Evolutionary conservation across 2,797 vertebrate genomes (phyloP), one percentile per base, ranked within the genome.

Genomic region (Coregonus suidteri): DNA sequence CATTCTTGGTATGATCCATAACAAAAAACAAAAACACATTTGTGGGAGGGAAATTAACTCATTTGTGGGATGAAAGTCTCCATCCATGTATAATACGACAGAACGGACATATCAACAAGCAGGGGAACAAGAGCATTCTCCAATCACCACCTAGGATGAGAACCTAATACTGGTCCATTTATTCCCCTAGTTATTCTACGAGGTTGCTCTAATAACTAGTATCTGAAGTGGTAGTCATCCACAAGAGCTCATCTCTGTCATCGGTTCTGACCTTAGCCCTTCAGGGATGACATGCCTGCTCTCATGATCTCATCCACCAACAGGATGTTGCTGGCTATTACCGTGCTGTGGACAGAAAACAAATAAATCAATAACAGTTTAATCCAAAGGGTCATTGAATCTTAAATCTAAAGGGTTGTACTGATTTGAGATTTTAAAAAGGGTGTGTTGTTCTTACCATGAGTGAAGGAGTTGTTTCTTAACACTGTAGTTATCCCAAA

Each of bases 381-480:
- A 30, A 16, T 73, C 15, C 16, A 47, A 64, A 35, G 3, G n/a
- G 31, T 34, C 20, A 65, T 25, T 13, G 9, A 30, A 65, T 31
- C 7, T 65, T 7, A 69, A 37, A 71, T 11, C 51, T 1, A n/a
- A 52, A 25, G 64, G 25, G n/a, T 70, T 2, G 5, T 70, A 51
- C 35, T 47, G 67, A 70, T 3, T 37, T 62, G 16, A 37, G 20
- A 34, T 67, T 67, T 9, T 14, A 35, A 13, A 47, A 47, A 47
- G 41, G 41, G 18, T 16, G 37, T 34, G 15, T n/a, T 62, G 11
- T 70, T 78, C 90, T 96, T 88, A 98, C 97, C 98, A 97, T 62
- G 98, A 99, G 87, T 99, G 97, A 76, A 99, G 97, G 41, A 99
- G 95, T 85, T 99, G 98, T 83, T 98, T 99, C 90, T 99, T 99